phyloP scores from a whole-genome alignment of 2,113 vertebrate species.

The Odocoileus hemionus region DNA sequence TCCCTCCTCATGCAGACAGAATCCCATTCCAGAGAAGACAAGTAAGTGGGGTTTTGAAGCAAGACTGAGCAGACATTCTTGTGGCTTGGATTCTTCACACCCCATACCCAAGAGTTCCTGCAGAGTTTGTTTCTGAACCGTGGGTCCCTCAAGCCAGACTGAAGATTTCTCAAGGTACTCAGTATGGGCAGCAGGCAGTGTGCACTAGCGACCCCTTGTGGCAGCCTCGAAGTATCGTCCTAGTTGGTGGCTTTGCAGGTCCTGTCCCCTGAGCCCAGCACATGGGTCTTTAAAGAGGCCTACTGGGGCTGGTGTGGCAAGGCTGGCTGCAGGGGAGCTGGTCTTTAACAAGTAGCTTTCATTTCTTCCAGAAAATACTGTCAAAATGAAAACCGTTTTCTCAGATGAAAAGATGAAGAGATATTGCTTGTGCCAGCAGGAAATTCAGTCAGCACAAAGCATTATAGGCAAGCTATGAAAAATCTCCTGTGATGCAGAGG shows the following conservation, averaged over 20 bases:
- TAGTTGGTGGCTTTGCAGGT: neutral
- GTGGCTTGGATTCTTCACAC: neutral
- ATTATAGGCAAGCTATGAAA: neutral
- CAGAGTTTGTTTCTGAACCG: neutral
- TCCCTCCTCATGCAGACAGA: neutral
- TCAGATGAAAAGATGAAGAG: neutral
- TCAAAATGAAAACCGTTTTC: neutral
- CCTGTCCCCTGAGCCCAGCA: neutral
- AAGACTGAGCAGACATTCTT: neutral
- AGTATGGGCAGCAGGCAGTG: neutral
- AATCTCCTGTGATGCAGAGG: neutral
- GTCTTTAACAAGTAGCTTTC: neutral
- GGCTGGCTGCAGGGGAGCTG: neutral
- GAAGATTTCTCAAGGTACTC: neutral
- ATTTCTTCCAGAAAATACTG: neutral
- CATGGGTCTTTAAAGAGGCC: neutral
- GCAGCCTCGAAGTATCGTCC: rapidly evolving
- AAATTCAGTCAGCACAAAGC: neutral
- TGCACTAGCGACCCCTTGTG: constrained; percentile 56
- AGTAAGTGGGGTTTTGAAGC: neutral
- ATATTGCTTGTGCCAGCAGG: neutral
- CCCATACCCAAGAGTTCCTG: neutral
- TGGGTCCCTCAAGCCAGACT: neutral
- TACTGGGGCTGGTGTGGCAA: too few species aligned
- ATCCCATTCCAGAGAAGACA: neutral